Conservation (phyloP, 2,113 vertebrate genomes). For the Hymenochirus boettgeri region DNA sequence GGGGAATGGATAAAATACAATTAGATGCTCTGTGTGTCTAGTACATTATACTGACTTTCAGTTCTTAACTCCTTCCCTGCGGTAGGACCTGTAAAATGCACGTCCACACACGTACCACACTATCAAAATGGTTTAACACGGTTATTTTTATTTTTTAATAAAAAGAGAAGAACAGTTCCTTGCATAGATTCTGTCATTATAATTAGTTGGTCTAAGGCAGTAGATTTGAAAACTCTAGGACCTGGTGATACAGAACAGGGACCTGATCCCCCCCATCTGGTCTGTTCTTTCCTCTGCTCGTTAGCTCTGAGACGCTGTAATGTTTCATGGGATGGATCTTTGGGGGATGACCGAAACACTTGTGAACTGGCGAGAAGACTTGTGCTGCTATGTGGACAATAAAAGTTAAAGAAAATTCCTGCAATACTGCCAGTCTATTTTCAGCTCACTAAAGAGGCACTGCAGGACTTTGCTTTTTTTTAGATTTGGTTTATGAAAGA, state of each 20-base stretch:
- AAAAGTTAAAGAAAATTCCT: neutral
- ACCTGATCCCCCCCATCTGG: slow-evolving; percentile 30
- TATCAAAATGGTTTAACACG: neutral
- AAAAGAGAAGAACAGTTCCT: too few relatives aligned
- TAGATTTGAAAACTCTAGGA: slow-evolving; percentile 30
- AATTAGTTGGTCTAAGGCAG: slow-evolving; percentile 7
- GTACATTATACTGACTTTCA: neutral
- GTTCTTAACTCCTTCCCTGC: neutral
- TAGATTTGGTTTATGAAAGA: slow-evolving; percentile 22
- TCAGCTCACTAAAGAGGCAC: slow-evolving; percentile 35
- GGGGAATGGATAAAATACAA: neutral
- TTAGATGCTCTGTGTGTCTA: neutral
- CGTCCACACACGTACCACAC: neutral
- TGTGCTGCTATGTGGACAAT: neutral
- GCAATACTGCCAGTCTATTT: slow-evolving; percentile 23
- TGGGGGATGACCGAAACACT: neutral
- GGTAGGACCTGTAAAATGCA: neutral
- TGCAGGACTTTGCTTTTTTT: slow-evolving; percentile 41
- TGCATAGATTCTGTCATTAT: neutral
- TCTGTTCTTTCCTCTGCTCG: slow-evolving; percentile 5
- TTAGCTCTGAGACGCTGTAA: slow-evolving; percentile 4
- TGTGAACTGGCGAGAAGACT: neutral
- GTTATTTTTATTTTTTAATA: neutral
- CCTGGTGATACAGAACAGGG: slow-evolving; percentile 30
- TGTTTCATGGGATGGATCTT: too few relatives aligned